These are phyloP conservation scores for Gouania willdenowi DNA, from an alignment of 2,797 vertebrate genomes.

Conservation along the genomic window DNA sequence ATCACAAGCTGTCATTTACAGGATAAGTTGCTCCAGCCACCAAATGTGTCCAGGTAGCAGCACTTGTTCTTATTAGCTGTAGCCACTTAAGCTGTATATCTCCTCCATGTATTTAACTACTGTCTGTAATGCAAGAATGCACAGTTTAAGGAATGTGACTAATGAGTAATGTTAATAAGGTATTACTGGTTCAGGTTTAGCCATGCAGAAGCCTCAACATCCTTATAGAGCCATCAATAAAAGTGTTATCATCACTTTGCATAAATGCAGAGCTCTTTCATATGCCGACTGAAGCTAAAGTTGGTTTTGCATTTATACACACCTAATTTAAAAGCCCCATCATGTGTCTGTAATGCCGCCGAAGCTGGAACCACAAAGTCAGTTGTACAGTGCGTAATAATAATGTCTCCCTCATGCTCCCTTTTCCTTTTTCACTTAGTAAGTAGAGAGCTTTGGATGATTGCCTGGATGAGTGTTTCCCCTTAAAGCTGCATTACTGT, in stretches of 20 bases:
- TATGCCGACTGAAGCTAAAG: background rate
- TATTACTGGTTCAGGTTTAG: constrained; percentile 15
- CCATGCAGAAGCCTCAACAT: constrained; percentile 6
- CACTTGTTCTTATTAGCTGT: constrained; percentile 11
- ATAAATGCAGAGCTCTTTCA: constrained; percentile 1
- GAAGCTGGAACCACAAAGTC: constrained; percentile 43
- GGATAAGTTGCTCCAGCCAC: background rate
- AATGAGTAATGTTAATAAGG: constrained; percentile 24
- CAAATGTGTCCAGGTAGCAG: constrained; percentile 4
- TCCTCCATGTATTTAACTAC: constrained; percentile 8
- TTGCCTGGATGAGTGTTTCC: constrained; percentile 63
- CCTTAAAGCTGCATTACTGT: constrained; percentile 52
- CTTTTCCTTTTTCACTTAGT: constrained; percentile 45
- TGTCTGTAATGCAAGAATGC: background rate
- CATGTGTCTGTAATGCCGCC: constrained; percentile 25
- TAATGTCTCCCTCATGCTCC: constrained; percentile 20
- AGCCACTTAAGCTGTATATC: constrained; percentile 6
- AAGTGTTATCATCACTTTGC: too few relatives aligned
- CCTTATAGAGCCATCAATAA: background rate
- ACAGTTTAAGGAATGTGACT: constrained; percentile 13
- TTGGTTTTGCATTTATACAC: constrained; percentile 1
- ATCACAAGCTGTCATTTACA: constrained; percentile 28
- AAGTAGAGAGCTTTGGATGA: constrained; percentile 57
- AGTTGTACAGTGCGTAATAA: constrained; percentile 24
- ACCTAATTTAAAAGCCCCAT: constrained; percentile 10